Evolutionary conservation across 2,113 vertebrate genomes (phyloP), one percentile per base, ranked within the genome.

Genomic region (Vimba vimba): DNA sequence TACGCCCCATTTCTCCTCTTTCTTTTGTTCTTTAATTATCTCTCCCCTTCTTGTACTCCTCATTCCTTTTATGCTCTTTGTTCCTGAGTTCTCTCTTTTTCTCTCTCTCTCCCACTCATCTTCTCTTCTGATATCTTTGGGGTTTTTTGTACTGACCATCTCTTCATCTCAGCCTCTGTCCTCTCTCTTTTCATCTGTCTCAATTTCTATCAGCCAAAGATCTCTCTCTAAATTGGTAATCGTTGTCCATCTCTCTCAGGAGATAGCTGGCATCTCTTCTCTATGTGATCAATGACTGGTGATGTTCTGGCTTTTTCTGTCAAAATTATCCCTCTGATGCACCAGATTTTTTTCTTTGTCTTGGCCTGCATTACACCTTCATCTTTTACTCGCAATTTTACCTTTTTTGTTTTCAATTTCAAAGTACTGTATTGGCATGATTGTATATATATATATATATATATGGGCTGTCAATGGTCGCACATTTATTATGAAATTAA

Each of bases 181-280:
- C 50, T 83, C 45, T 33, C 27, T 69, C 23, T 73, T 52, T 73
- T 66, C 68, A 78, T 66, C 59, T 25, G 60, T 74, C 75, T 79
- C 55, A 50, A 30, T 64, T 64, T 76, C 39, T 76, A 66, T 62
- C 73, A 52, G 52, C 6, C 62, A 64, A 78, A 45, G 15, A 66
- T 60, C 23, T 64, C 43, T 78, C 55, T 64, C 33, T 64, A 47
- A 64, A 64, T 64, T 80, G 79, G 59, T 45, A 43, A 64, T 66
- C 45, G 52, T 62, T 78, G 43, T 78, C 73, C 77, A 36, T 71
- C 69, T 23, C 69, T n/a, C 69, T 57, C 36, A 66, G 79, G 39
- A 64, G 79, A 64, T 25, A 62, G 59, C 78, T 21, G 39, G 57
- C 59, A 39, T 80, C 6, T 15, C 39, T 27, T 80, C 78, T 47